A percentile compares a stretch with the other conserved stretches of the same genome.
Conservation (phyloP, 1,140 invertebrate species). For the Helicorthomorpha holstii region DNA sequence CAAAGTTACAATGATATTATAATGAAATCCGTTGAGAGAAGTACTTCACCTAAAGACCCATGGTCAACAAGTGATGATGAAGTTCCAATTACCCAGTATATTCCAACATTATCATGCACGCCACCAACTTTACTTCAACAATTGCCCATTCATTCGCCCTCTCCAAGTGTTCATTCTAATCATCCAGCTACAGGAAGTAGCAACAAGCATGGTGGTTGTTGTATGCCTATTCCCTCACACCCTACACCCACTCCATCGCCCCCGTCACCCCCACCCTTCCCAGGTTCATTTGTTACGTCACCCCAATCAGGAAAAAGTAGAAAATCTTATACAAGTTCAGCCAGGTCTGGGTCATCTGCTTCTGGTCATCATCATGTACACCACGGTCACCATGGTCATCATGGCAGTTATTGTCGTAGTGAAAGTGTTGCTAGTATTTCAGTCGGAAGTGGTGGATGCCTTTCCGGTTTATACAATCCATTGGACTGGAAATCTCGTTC, state of each 20-base stretch:
- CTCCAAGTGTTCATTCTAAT: too few relatives aligned
- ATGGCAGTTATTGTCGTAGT: not conserved
- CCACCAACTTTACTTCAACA: too few relatives aligned
- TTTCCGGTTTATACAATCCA: constrained; percentile 13
- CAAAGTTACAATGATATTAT: too few relatives aligned
- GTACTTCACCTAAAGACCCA: too few relatives aligned
- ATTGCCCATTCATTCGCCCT: too few relatives aligned
- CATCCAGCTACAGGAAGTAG: not conserved
- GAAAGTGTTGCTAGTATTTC: not conserved
- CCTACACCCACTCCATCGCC: not conserved
- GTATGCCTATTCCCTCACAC: not conserved
- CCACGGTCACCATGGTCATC: not conserved
- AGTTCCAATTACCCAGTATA: too few relatives aligned
- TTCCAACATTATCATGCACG: too few relatives aligned
- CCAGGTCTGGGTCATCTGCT: not conserved
- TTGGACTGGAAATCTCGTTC: constrained; percentile 12
- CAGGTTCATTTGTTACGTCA: not conserved
- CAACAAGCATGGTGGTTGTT: not conserved
- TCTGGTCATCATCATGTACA: not conserved
- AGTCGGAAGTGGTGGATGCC: constrained; percentile 1
- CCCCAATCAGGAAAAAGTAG: not conserved
- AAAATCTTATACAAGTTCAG: too few relatives aligned
- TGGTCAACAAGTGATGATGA: too few relatives aligned
- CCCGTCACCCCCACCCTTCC: not conserved
- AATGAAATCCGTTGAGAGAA: too few relatives aligned